A percentile compares a stretch with the other conserved stretches of the same genome.
Evolutionary conservation across 2,797 vertebrate genomes (phyloP).

Genomic region (Trachops cirrhosus): DNA sequence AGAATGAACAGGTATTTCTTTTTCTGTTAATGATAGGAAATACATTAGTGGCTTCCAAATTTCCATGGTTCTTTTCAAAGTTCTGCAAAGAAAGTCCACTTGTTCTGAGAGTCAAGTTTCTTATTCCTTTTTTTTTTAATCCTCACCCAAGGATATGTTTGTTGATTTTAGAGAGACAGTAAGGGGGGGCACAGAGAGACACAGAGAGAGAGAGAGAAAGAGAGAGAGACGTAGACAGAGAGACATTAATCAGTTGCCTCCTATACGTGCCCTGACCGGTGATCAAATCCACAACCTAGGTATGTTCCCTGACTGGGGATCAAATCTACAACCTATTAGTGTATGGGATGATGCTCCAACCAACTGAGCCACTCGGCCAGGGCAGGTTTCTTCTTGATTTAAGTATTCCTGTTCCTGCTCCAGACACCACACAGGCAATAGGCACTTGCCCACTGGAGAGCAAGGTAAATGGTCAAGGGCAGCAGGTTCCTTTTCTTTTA

Average conservation of each 20-base stretch:
- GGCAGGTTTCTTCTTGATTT: not conserved
- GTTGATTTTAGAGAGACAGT: not conserved
- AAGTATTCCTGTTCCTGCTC: not conserved
- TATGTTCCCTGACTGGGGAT: too few relatives aligned
- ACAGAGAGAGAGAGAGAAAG: too few relatives aligned
- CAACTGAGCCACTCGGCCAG: not conserved
- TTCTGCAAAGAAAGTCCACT: not conserved
- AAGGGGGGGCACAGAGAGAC: too few relatives aligned
- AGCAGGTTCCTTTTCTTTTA: not conserved
- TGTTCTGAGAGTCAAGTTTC: not conserved
- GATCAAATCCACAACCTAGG: not conserved
- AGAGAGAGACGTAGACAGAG: not conserved
- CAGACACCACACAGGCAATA: not conserved
- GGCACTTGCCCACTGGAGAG: accelerated
- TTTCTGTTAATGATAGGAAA: not conserved
- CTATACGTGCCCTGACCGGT: not conserved
- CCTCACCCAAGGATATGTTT: not conserved
- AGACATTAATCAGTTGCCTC: not conserved
- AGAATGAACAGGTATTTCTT: not conserved
- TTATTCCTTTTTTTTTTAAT: not conserved
- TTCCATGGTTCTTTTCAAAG: not conserved
- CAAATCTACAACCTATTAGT: not conserved
- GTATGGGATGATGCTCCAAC: not conserved
- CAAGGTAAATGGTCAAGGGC: accelerated
- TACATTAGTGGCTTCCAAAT: not conserved